phyloP scores from a whole-genome alignment of 2,113 vertebrate genomes.

The Nibea albiflora region DNA sequence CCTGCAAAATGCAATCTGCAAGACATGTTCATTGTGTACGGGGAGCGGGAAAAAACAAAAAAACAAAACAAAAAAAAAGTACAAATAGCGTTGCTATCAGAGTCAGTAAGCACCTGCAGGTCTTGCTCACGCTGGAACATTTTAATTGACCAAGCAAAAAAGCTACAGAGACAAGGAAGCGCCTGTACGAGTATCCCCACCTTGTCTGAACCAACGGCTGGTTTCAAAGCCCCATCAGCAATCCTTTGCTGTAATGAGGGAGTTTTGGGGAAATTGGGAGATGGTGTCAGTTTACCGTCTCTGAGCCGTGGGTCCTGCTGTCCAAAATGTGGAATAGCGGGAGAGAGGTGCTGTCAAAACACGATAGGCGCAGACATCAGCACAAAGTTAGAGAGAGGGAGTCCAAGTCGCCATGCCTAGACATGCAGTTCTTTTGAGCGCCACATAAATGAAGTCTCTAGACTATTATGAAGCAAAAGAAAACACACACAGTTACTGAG shows the following conservation, averaged over 20 bases:
- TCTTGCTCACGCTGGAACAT: conserved; percentile 68
- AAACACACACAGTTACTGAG: conserved; percentile 58
- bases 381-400: conserved; percentile 72
- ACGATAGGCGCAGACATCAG: conserved; percentile 74
- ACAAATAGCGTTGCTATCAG: conserved; percentile 44
- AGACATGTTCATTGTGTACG: conserved; percentile 54
- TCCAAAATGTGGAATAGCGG: conserved; percentile 72
- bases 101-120: conserved; percentile 72
- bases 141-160: conserved; percentile 76
- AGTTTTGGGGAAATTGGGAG: conserved; percentile 60
- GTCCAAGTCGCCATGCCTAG: conserved; percentile 57
- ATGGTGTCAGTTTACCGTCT: conserved; percentile 72
- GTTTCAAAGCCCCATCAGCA: conserved; percentile 77
- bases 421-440: conserved; percentile 71
- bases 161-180: conserved; percentile 42
- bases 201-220: conserved; percentile 63
- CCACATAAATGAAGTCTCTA: conserved; percentile 76
- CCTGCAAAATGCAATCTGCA: conserved; percentile 69
- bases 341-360: conserved; percentile 75
- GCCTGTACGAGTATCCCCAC: conserved; percentile 38
- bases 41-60: conserved; percentile 21
- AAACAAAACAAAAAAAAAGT: conserved; percentile 30
- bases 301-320: conserved; percentile 65
- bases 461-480: conserved; percentile 65
- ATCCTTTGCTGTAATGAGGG: conserved; percentile 75